Conservation (phyloP, 1,140 invertebrate genomes). For the Cyclargus thomasi region DNA sequence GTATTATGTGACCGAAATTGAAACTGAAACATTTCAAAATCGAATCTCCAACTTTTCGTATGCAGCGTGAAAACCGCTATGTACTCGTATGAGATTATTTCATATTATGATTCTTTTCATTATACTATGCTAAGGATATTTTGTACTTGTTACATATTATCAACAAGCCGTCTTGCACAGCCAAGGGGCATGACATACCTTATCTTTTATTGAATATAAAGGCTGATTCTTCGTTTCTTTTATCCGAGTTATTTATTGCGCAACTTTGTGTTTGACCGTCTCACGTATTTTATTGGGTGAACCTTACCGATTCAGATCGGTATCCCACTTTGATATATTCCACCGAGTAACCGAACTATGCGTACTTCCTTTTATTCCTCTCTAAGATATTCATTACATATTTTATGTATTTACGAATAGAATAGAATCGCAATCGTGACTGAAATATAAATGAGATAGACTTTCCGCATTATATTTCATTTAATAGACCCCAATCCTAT, state of each 20-base stretch:
- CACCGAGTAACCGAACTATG: background rate
- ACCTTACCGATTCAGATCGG: constrained; percentile 66
- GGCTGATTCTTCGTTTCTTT: constrained; percentile 55
- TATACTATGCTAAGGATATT: too few relatives aligned
- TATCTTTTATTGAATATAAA: constrained; percentile 58
- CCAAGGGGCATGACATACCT: constrained; percentile 3
- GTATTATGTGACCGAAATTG: too few relatives aligned
- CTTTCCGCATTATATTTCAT: background rate
- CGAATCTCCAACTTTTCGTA: too few relatives aligned
- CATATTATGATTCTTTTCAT: too few relatives aligned
- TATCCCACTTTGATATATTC: constrained; percentile 68
- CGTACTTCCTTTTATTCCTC: background rate
- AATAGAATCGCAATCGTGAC: background rate
- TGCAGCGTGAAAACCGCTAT: too few relatives aligned
- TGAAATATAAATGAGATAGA: background rate
- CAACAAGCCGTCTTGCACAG: background rate
- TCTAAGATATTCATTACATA: background rate
- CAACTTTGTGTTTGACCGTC: constrained; percentile 72
- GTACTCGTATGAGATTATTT: too few relatives aligned
- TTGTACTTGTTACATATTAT: background rate
- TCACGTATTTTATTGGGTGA: constrained; percentile 70
- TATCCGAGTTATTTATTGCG: constrained; percentile 70
- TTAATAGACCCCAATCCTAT: too few relatives aligned
- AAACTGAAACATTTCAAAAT: too few relatives aligned
- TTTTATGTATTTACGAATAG: background rate